These are phyloP conservation scores for Psophia crepitans DNA, from an alignment of 2,113 vertebrate species.

Conservation along the genomic window DNA sequence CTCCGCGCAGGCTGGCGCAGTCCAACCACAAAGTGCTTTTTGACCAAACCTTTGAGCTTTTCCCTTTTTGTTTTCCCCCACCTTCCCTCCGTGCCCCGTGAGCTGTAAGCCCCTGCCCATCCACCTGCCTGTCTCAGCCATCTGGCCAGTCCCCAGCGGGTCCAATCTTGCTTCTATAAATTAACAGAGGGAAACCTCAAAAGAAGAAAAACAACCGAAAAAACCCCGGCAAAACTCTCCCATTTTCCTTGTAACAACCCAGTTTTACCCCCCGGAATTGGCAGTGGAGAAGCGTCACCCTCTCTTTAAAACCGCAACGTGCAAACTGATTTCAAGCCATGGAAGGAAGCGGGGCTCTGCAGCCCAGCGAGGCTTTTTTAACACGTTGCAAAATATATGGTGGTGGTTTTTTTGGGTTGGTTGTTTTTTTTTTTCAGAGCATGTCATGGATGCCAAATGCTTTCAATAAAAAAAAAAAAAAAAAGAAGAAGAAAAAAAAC, in stretches of 20 bases:
- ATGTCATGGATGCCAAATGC: constrained; percentile 13
- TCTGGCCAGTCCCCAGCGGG: neutral
- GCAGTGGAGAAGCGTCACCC: neutral
- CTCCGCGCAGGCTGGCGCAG: neutral
- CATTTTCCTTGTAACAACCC: neutral
- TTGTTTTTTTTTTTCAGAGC: neutral
- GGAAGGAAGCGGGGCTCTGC: neutral
- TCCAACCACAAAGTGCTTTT: neutral
- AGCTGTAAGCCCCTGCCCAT: neutral
- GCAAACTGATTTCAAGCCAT: neutral
- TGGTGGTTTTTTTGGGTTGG: neutral
- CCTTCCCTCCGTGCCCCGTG: neutral
- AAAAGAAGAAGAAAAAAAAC: neutral
- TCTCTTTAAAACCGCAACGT: neutral
- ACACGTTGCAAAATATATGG: constrained; percentile 19
- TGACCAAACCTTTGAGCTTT: neutral
- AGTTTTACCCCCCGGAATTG: neutral
- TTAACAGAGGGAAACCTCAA: neutral
- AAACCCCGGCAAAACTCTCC: neutral
- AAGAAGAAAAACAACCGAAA: neutral
- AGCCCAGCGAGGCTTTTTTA: constrained; percentile 20
- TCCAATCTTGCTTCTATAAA: neutral
- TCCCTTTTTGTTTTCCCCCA: neutral
- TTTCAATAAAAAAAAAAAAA: neutral
- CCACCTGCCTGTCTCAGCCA: neutral